Evolutionary conservation across 2,113 vertebrate genomes (phyloP).

Genomic region (Sphyrna mokarran): DNA sequence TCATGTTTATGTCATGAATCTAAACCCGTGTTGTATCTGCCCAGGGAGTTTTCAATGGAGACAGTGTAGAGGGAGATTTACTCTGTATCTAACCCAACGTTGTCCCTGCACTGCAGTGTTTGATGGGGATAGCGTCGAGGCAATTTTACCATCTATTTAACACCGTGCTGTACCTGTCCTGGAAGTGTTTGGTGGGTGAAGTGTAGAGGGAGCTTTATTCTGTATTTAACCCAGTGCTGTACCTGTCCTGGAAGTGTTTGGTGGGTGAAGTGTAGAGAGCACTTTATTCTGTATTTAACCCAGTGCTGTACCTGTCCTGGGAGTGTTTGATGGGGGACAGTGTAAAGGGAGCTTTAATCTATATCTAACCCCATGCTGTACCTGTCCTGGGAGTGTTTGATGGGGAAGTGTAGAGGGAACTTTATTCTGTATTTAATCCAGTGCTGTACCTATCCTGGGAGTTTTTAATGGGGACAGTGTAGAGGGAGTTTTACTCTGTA

Average conservation of each 20-base stretch:
- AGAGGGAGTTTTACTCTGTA: neutral
- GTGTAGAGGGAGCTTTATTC: neutral
- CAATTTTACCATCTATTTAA: neutral
- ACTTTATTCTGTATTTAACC: too few relatives aligned
- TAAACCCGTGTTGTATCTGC: neutral
- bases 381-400: neutral
- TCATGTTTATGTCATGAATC: neutral
- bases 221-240: neutral
- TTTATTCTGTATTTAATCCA: neutral
- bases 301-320: neutral
- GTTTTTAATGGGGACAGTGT: neutral
- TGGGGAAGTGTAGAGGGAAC: neutral
- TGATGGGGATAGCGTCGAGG: neutral
- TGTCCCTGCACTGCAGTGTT: neutral
- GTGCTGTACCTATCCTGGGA: neutral
- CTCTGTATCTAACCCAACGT: neutral
- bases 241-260: neutral
- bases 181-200: neutral
- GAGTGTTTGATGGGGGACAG: neutral
- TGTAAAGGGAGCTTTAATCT: neutral
- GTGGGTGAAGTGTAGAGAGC: too few relatives aligned
- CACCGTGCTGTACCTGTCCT: neutral
- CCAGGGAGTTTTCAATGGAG: neutral
- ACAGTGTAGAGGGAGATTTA: neutral
- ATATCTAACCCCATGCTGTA: neutral